phyloP scores from a whole-genome alignment of 2,888 invertebrate genomes.

The Tetropium fuscum region DNA sequence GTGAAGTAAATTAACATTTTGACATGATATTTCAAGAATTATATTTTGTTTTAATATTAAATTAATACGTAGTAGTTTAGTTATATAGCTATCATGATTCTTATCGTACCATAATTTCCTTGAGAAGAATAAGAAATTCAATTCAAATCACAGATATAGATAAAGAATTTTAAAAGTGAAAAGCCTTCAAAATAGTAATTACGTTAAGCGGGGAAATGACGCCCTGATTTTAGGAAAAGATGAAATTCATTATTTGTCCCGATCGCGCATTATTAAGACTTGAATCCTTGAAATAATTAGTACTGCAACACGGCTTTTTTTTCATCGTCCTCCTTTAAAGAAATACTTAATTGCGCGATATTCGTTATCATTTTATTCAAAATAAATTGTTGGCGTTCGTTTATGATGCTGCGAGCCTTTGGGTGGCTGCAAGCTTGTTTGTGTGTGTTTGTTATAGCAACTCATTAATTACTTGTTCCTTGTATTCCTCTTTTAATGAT shows the following conservation, averaged over 20 bases:
- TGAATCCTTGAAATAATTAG: background rate
- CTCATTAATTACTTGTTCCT: too few species aligned
- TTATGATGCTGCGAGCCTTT: too few species aligned
- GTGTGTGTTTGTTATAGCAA: too few species aligned
- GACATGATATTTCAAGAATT: too few species aligned
- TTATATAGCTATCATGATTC: background rate
- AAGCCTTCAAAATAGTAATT: constrained; percentile 13
- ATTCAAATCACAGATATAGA: background rate
- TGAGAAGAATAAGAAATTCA: background rate
- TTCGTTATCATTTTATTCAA: too few species aligned
- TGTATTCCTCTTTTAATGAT: too few species aligned
- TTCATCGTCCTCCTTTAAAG: background rate
- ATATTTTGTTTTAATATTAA: too few species aligned
- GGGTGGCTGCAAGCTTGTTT: too few species aligned
- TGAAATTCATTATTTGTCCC: constrained; percentile 11
- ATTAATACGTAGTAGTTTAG: too few species aligned
- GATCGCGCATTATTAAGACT: constrained; percentile 6
- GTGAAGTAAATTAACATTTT: too few species aligned
- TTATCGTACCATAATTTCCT: background rate
- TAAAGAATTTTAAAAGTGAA: constrained; percentile 9
- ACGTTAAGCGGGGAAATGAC: constrained; percentile 1
- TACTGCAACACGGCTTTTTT: background rate
- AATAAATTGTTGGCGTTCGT: too few species aligned
- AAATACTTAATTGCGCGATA: too few species aligned
- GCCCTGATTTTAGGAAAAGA: constrained; percentile 10